Evolutionary conservation across 2,888 invertebrate genomes (phyloP).

Genomic region (Protophormia terraenovae): DNA sequence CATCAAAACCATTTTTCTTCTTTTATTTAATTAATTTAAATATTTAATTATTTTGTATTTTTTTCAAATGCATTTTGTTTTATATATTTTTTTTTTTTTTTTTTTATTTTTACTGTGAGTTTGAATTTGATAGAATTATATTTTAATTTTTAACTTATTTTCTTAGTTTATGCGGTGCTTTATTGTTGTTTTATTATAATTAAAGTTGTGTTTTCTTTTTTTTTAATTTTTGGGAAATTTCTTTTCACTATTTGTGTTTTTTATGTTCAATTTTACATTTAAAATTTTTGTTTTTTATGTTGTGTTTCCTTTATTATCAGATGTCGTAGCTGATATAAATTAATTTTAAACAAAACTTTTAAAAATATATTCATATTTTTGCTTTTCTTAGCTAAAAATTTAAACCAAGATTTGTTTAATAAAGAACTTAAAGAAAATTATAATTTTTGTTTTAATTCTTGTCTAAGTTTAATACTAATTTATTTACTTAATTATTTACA

Average conservation of each 20-base stretch:
- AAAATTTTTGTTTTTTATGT: constrained; percentile 50
- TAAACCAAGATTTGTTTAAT: neutral
- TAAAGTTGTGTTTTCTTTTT: constrained; percentile 68
- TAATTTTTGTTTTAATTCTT: constrained; percentile 14
- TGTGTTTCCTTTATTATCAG: constrained; percentile 79
- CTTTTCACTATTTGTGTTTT: constrained; percentile 36
- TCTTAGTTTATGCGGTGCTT: constrained; percentile 69
- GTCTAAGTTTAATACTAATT: constrained; percentile 55
- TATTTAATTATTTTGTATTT: constrained; percentile 51
- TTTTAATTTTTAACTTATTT: constrained; percentile 50
- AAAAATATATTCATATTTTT: constrained; percentile 34
- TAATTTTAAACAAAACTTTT: constrained; percentile 54
- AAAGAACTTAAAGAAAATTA: constrained; percentile 13
- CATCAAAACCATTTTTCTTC: constrained; percentile 73
- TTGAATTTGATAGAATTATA: constrained; percentile 51
- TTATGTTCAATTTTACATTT: constrained; percentile 51
- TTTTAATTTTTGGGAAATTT: constrained; percentile 15
- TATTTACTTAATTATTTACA: constrained; percentile 68
- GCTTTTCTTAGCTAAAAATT: constrained; percentile 49
- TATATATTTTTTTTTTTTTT: constrained; percentile 43
- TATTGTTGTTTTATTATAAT: constrained; percentile 47
- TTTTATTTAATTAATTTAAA: constrained; percentile 50
- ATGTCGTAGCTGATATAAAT: constrained; percentile 80
- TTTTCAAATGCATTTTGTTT: constrained; percentile 62
- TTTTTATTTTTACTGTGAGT: constrained; percentile 22